Evolutionary conservation across 1,140 invertebrate species (phyloP), one percentile per base, ranked within the genome.

Genomic region (Lethocerus indicus): DNA sequence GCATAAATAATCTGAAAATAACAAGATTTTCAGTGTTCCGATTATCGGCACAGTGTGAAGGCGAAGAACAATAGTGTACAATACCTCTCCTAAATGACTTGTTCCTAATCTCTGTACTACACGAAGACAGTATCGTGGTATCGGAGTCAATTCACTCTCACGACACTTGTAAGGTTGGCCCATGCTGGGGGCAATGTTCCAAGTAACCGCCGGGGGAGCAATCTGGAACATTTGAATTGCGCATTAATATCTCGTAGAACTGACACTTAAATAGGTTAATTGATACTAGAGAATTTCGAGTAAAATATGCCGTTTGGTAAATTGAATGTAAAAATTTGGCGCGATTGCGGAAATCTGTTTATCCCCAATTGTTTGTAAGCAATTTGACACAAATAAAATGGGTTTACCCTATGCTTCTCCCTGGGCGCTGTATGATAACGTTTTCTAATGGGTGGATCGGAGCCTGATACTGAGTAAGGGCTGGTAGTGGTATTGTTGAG

Each of bases 31-130:
- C n/a, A n/a, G n/a, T n/a, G n/a, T n/a, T n/a, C n/a, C n/a, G n/a
- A n/a, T n/a, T n/a, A n/a, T n/a, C n/a, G n/a, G n/a, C n/a, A n/a
- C n/a, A n/a, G n/a, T n/a, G n/a, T n/a, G n/a, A n/a, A n/a, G n/a
- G n/a, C n/a, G n/a, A n/a, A n/a, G n/a, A n/a, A n/a, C n/a, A n/a
- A n/a, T n/a, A n/a, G n/a, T n/a, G n/a, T n/a, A n/a, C n/a, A 52
- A 60, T 66, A 84, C 80, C 69, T 84, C 81, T 61, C 81, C 81
- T 54, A 79, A 75, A 59, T 79, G 76, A 56, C 80, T 78, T 49
- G 76, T 72, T 40, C 82, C 82, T 37, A 85, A 66, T 60, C 77
- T 79, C 60, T 83, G 78, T 49, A 82, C 65, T 51, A 78, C 74
- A 53, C 73, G 67, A 27, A 86, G 67, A 59, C 73, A 75, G 57